Evolutionary conservation across 2,113 vertebrate genomes (phyloP), one percentile per base, ranked within the genome.

Genomic region (Thryonomys swinderianus): DNA sequence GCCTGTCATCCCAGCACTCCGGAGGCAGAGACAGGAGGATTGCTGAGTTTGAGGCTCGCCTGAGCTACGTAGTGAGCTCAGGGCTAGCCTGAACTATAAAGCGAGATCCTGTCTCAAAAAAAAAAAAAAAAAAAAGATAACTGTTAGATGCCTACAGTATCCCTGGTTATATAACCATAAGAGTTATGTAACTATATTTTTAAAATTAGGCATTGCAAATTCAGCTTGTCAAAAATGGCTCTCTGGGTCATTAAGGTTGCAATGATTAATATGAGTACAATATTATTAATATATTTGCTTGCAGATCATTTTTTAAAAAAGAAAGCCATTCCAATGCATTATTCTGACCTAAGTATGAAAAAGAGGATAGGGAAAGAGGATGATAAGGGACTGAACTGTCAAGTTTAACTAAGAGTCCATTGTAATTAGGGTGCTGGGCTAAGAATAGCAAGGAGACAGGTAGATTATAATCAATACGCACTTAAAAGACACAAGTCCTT

Each of bases 401-500:
- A 94, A 30, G 10, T 53, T 97, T 92, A 91, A 83, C 73, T 69
- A 55, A 96, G 83, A 96, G 91, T 84, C 69, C 76, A 85, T 40
- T 88, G 89, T 94, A 96, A 96, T 95, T 85, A 95, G 96, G 90
- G 93, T 64, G 12, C 80, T 61, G 18, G 1, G 16, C 95, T 95
- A 96, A 91, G 83, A 97, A 94, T 85, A 98, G 95, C 84, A 82
- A 69, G 37, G 67, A 96, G 20, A 80, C 48, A 90, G 92, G 82
- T 57, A 85, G 74, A 85, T 16, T 94, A 27, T 78, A 93, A 97
- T 97, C 95, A 96, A 97, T 94, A 95, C 3, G 57, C 82, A 69
- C 86, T 94, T 95, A 88, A 95, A 82, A 96, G 69, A 89, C 40
- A 97, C 64, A 88, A 12, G 45, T 30, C 61, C 61, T 90, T 95